phyloP scores from a whole-genome alignment of 37 sponge, comb jelly and placozoan species.

The Diacarnus erythraeanus region DNA sequence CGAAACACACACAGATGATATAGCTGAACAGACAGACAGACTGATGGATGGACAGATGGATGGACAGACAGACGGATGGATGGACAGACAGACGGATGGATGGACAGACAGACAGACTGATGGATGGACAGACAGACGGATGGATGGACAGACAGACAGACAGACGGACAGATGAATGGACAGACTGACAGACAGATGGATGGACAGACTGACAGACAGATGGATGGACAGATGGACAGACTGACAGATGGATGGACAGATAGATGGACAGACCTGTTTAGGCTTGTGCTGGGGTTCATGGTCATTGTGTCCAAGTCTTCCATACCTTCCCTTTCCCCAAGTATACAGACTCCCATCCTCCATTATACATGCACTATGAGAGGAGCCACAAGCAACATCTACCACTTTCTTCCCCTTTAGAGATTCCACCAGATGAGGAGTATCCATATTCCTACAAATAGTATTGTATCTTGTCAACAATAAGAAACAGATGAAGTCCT shows the following conservation, averaged over 20 bases:
- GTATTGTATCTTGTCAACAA: not conserved
- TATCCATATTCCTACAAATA: slow-evolving; percentile 56
- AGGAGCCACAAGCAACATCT: slow-evolving; percentile 84
- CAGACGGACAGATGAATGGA: no score
- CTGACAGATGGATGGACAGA: not conserved
- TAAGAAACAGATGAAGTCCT: no score
- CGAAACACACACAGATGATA: not conserved
- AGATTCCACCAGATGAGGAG: slow-evolving; percentile 71
- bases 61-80: no score
- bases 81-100: no score
- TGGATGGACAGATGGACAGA: no score
- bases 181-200: not conserved
- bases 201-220: not conserved
- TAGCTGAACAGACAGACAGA: not conserved
- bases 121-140: no score
- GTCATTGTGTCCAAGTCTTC: slow-evolving; percentile 94
- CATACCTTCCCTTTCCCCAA: slow-evolving; percentile 98
- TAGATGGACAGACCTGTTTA: slow-evolving; percentile 60
- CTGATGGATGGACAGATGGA: no score
- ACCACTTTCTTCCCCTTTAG: slow-evolving; percentile 72
- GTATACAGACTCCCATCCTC: slow-evolving; percentile 86
- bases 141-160: no score
- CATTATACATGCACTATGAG: slow-evolving; percentile 95
- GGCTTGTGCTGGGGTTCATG: slow-evolving; percentile 87
- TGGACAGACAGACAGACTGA: no score